These are phyloP conservation scores for Neofelis nebulosa DNA, from an alignment of 2,113 vertebrate genomes.

Conservation along the genomic window DNA sequence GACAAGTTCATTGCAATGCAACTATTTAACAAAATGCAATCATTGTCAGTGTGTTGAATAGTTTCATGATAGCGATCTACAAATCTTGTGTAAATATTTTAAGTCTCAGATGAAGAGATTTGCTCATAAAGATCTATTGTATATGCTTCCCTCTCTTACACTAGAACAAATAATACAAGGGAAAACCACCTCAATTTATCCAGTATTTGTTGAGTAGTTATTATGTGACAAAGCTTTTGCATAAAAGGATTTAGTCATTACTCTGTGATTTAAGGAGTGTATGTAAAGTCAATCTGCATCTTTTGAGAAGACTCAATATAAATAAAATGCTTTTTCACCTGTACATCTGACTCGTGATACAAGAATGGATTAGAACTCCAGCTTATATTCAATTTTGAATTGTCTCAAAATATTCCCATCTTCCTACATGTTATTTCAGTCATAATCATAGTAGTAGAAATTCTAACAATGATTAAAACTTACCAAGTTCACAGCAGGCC, in stretches of 20 bases:
- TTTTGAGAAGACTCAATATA: not conserved
- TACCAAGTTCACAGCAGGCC: not conserved
- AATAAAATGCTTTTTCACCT: not conserved
- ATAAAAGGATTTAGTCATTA: not conserved
- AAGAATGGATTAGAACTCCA: not conserved
- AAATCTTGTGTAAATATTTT: not conserved
- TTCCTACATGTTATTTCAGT: not conserved
- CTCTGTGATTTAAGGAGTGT: not conserved
- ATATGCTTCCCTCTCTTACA: not conserved
- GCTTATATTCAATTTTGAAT: not conserved
- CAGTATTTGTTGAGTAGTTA: not conserved
- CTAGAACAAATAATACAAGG: not conserved
- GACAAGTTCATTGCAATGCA: constrained; percentile 11
- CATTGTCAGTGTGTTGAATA: not conserved
- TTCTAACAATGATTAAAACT: not conserved
- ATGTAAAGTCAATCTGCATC: not conserved
- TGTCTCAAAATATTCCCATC: not conserved
- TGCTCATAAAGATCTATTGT: not conserved
- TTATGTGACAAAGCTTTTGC: not conserved
- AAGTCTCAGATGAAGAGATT: not conserved
- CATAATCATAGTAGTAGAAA: not conserved
- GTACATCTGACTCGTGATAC: not conserved
- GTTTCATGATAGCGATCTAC: constrained; percentile 9
- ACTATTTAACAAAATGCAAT: constrained; percentile 51
- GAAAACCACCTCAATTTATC: not conserved